These are phyloP conservation scores for Colletes gigas DNA, from an alignment of 1,140 invertebrate genomes.

Conservation along the genomic window DNA sequence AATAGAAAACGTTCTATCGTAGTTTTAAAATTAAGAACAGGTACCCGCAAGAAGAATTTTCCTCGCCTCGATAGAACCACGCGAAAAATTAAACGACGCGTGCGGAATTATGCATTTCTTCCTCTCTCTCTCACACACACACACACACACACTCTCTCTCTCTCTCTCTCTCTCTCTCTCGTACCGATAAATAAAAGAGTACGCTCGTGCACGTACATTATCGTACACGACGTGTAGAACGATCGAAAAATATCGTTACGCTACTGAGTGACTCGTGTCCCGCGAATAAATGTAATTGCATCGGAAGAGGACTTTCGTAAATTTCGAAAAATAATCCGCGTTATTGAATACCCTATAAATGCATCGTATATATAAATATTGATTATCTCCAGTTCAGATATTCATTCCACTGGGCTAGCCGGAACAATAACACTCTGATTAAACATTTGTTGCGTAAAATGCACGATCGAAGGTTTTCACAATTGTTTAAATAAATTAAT, in stretches of 20 bases:
- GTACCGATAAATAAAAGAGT: conserved; percentile 14
- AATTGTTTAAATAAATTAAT: too few species aligned
- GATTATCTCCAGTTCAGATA: background rate
- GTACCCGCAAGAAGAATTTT: conserved; percentile 20
- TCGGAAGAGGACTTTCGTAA: background rate
- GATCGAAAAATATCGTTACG: conserved; percentile 33
- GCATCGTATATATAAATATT: conserved; percentile 5
- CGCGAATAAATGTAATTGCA: background rate
- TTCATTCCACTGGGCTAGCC: background rate
- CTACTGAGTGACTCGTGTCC: conserved; percentile 8
- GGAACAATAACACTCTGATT: background rate
- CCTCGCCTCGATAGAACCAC: background rate
- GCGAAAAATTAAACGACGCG: too few species aligned
- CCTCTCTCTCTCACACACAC: background rate
- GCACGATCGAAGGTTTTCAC: too few species aligned
- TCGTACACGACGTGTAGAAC: conserved; percentile 12
- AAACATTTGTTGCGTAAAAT: background rate
- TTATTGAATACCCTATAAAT: background rate
- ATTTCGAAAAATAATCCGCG: conserved; percentile 11
- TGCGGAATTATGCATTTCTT: background rate
- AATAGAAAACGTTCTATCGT: conserved; percentile 15
- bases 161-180: background rate
- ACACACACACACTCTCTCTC: too few species aligned
- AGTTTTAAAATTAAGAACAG: conserved; percentile 27
- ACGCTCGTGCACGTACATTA: background rate